Evolutionary conservation across 2,797 vertebrate species (phyloP), one percentile per base, ranked within the genome.

Genomic region (Enteromius argenteus): DNA sequence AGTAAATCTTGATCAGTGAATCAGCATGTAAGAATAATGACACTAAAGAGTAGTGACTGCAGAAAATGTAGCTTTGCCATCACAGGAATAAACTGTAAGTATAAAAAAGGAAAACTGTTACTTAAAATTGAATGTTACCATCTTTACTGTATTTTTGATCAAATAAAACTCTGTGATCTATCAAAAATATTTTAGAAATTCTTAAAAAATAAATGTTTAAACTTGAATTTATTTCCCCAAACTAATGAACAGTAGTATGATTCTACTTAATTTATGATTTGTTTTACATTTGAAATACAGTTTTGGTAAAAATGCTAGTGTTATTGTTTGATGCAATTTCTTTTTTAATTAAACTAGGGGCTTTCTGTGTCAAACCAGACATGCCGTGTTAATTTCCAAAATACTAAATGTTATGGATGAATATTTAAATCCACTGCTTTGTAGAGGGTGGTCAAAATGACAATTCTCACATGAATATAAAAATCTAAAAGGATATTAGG

Each of bases 101-200:
- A 56, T 10, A 56, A 60, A 60, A 60, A 23, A 60, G 10, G 53
- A 56, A 56, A 60, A 60, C 56, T 27, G 1, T 27, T 13, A 60
- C 56, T 13, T 9, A 30, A 30, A 17, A 46, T 17, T 5, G 10
- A 27, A 49, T 72, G 2, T 30, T 49, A 72, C 8, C 3, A 15
- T 72, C 44, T 67, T 67, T 39, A 10, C 32, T 32, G 2, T 73
- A 32, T 51, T 73, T 73, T 51, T 73, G 17, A 73, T 73, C 27
- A 73, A 32, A 51, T 32, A 32, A 19, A 32, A n/a, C 42, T 72
- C 46, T 44, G 3, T 15, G 39, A 44, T 71, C 39, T 71, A 8
- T 44, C 11, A 44, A 15, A 71, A 44, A 69, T 6, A 23, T 23
- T 2, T 4, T 0, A n/a, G 6, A 32, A 37, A 21, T 4, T 53